Evolutionary conservation across 64 coral and sea anemone genomes (phyloP).

Genomic region (Anthopleura sola): DNA sequence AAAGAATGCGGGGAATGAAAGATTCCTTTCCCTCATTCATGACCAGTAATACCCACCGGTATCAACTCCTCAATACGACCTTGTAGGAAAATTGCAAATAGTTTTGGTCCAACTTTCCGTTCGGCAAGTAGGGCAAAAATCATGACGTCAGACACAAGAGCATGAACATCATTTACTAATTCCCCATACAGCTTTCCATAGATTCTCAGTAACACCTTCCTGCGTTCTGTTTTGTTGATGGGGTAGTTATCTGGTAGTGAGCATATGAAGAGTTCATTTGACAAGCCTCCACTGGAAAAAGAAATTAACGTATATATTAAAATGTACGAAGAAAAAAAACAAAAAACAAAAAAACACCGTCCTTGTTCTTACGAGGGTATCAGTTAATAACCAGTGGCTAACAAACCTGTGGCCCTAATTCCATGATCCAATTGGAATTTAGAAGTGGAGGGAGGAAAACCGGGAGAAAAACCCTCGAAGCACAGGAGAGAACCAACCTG

Average conservation of each 20-base stretch:
- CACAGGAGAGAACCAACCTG: too few species aligned
- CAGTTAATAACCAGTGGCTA: too few species aligned
- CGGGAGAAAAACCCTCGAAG: too few species aligned
- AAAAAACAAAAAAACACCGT: too few species aligned
- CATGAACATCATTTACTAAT: constrained; percentile 35
- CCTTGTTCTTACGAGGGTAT: too few species aligned
- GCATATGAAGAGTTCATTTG: constrained; percentile 85
- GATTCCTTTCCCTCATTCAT: too few species aligned
- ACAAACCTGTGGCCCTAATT: too few species aligned
- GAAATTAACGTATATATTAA: not conserved
- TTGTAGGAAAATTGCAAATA: constrained; percentile 87
- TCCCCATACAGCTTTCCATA: constrained; percentile 73
- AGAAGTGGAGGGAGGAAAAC: too few species aligned
- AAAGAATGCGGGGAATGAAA: too few species aligned
- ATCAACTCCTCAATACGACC: constrained; percentile 80
- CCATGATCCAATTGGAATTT: too few species aligned
- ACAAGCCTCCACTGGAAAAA: constrained; percentile 72
- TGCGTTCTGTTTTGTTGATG: constrained; percentile 38
- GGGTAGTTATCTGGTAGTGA: constrained; percentile 54
- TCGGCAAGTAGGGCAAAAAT: constrained; percentile 81
- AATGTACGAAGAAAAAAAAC: too few species aligned
- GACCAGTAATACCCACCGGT: constrained; percentile 31
- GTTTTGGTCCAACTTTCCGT: constrained; percentile 66
- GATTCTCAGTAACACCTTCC: constrained; percentile 71
- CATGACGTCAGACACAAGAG: constrained; percentile 63